A percentile compares a stretch with the other conserved stretches of the same genome.
Conservation (phyloP, 1,140 invertebrate genomes). For the Cyrtorhinus lividipennis region DNA sequence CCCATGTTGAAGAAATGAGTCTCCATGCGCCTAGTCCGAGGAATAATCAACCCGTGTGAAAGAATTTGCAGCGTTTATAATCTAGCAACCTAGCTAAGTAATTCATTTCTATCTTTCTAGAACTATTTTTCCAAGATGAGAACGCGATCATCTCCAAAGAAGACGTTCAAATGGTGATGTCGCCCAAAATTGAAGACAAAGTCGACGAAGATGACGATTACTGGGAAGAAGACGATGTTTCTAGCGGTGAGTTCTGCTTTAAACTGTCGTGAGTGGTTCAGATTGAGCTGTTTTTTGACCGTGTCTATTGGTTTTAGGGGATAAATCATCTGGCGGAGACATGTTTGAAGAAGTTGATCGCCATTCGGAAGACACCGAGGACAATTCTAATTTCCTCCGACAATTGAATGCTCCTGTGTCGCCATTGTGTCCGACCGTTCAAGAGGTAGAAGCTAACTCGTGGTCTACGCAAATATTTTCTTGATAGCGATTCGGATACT, state of each 20-base stretch:
- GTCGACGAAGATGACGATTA: neutral
- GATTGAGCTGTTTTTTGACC: too few species aligned
- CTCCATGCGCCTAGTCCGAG: too few species aligned
- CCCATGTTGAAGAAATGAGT: too few species aligned
- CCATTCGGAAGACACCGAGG: neutral
- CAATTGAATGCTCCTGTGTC: neutral
- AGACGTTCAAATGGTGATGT: neutral
- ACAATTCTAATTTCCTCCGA: neutral
- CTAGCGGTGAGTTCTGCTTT: neutral
- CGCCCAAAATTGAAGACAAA: neutral
- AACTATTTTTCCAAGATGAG: neutral
- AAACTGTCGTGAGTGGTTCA: too few species aligned
- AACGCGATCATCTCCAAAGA: neutral
- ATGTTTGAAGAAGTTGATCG: neutral
- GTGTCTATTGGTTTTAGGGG: neutral
- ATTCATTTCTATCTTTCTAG: neutral
- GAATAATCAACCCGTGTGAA: too few species aligned
- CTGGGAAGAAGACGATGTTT: neutral
- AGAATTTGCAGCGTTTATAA: too few species aligned
- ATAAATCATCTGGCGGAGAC: neutral
- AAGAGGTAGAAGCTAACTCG: neutral
- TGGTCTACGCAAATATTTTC: too few species aligned
- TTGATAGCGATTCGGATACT: too few species aligned
- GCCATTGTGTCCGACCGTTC: neutral
- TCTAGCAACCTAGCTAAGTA: too few species aligned